Percentiles rank a stretch among this genome's conserved stretches.
Evolutionary conservation across 2,888 invertebrate species (phyloP).

Genomic region (Blastobasis lacticolella): DNA sequence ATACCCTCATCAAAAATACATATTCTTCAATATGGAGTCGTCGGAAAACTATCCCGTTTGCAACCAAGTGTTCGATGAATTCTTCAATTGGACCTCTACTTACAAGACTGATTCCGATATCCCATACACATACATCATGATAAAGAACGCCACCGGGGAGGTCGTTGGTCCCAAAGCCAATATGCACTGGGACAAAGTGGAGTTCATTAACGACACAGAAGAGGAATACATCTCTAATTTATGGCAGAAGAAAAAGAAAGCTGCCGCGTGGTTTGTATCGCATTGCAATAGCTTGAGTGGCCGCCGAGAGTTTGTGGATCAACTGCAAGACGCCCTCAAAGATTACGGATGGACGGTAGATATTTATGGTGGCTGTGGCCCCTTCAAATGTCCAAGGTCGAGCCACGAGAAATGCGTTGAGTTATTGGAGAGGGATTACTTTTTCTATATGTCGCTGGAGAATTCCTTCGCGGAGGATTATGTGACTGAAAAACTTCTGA

Average conservation of each 20-base stretch:
- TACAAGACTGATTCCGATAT: constrained; percentile 59
- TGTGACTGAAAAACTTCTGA: constrained; percentile 76
- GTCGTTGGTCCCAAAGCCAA: constrained; percentile 43
- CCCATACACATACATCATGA: constrained; percentile 41
- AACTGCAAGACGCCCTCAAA: constrained; percentile 32
- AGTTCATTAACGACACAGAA: constrained; percentile 15
- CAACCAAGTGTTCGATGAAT: constrained; percentile 35
- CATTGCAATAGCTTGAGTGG: constrained; percentile 33
- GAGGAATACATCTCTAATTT: constrained; percentile 23
- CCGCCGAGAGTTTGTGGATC: constrained; percentile 29
- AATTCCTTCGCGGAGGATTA: constrained; percentile 78
- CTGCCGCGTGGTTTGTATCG: constrained; percentile 62
- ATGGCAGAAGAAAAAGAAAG: constrained; percentile 40
- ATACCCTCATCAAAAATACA: constrained; percentile 46
- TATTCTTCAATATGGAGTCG: constrained; percentile 58
- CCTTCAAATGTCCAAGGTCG: constrained; percentile 31
- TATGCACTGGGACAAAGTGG: constrained; percentile 29
- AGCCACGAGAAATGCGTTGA: constrained; percentile 31
- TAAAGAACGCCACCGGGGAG: constrained; percentile 33
- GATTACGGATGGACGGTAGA: constrained; percentile 49
- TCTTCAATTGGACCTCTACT: constrained; percentile 62
- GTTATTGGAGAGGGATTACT: constrained; percentile 74
- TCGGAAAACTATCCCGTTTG: constrained; percentile 52
- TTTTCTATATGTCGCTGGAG: constrained; percentile 83
- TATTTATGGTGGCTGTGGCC: constrained; percentile 71